Base-by-base conservation (phyloP, 2,888 invertebrate genomes). In the Polia nebulosa region DNA sequence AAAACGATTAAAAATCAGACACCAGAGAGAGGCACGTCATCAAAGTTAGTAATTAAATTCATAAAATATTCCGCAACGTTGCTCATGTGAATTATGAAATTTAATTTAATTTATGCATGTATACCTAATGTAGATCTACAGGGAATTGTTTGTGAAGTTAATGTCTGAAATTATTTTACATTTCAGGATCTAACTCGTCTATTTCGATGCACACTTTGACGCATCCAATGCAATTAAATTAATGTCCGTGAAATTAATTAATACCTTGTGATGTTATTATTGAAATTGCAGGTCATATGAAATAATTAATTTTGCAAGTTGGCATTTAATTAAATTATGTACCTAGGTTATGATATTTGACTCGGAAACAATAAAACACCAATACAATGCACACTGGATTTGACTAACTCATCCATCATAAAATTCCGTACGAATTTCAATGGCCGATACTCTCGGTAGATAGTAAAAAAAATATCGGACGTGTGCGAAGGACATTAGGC, bases 401-500 rank as follows among this genome's bases (percentile, higher is more conserved):
- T 65, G 52, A 83, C 78, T 76, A 76, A 83, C 73, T 74, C 71
- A 63, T 83, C 72, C 78, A 76, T 82, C 76, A 72, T 84, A 83
- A 83, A 87, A 76, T 79, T 82, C 81, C 83, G 81, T 88, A 90
- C 90, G 89, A 90, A 91, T 90, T 91, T 90, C 88, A 89, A 92
- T 90, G 88, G 82, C 82, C 81, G 84, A 86, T 89, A 88, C 88
- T 86, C 86, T 75, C 82, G 66, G 83, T 86, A 84, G 88, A 89
- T 90, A 88, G 87, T 87, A 90, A 90, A 91, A 90, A 91, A 88
- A 87, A 85, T 89, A 85, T 88, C 87, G 91, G 87, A 91, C 93
- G 93, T 90, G 93, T 90, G 89, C 88, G 90, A 89, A 90, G 89
- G 89, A 89, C 93, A 92, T 93, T 93, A 93, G 90, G 86, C 87